Evolutionary conservation across 2,888 invertebrate species (phyloP), one percentile per base, ranked within the genome.

Genomic region (Rhamnusium bicolor): DNA sequence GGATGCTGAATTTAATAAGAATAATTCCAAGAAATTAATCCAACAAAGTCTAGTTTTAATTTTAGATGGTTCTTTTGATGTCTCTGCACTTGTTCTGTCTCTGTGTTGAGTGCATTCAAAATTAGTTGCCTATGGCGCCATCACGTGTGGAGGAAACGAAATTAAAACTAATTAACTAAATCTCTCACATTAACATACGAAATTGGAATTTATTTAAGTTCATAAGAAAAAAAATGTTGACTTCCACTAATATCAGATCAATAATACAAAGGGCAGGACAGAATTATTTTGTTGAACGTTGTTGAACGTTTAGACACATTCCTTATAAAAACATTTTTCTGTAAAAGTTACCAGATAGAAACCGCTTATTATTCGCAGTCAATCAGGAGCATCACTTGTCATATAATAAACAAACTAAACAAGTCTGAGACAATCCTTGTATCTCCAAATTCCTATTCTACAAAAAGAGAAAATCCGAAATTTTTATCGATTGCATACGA

Each of bases 11-110:
- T 86, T 85, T 84, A 85, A 84, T 85, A 84, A 84, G 85, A 86
- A 85, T 86, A 84, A 87, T 87, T 88, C 88, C 83, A 77, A 86
- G 87, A 87, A 88, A 88, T 88, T 88, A 88, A 88, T 87, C 85
- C 87, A 84, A 86, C 85, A 85, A 84, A 85, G 86, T 86, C 85
- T 83, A 84, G 85, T 85, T 86, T 86, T 87, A 87, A 87, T 85
- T 87, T 87, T 87, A 87, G 87, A 84, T 82, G 77, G 76, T 84
- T 84, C 86, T 86, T 87, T 87, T 86, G 87, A 87, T 86, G 86
- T 87, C 82, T 84, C 80, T 77, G 77, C 80, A 78, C 77, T 79
- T 72, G 69, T 65, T 18, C 14, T 51, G 21, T 71, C 27, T 51
- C 24, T 56, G 51, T 32, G 29, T 80, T 75, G 74, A 76, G 77